Conservation (phyloP, 2,113 vertebrate genomes). For the Myocastor coypus region DNA sequence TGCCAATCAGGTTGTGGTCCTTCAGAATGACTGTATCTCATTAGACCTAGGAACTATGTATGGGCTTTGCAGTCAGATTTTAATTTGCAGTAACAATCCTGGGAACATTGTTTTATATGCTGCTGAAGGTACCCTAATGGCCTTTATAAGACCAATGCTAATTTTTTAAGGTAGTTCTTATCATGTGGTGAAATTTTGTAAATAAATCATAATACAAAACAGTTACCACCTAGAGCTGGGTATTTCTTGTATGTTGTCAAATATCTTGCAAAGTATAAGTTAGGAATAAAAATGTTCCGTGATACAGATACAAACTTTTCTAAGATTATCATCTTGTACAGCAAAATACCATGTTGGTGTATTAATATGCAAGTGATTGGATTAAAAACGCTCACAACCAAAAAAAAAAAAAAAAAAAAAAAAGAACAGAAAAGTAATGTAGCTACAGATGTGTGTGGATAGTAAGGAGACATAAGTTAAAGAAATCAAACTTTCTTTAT, state of each 20-base stretch:
- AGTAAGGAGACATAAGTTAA: background rate
- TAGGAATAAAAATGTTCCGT: constrained; percentile 85
- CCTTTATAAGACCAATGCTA: constrained; percentile 67
- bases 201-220: constrained; percentile 76
- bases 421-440: background rate
- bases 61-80: background rate
- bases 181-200: constrained; percentile 84
- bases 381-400: background rate
- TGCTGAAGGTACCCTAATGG: constrained; percentile 52
- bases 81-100: constrained; percentile 27
- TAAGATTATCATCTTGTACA: constrained; percentile 61
- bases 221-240: constrained; percentile 53
- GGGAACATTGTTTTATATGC: background rate
- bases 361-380: constrained; percentile 43
- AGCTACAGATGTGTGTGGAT: background rate
- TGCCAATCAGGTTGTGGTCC: background rate
- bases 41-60: background rate
- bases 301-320: constrained; percentile 55
- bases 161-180: constrained; percentile 62
- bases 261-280: constrained; percentile 77
- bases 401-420: too few relatives aligned
- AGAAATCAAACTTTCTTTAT: background rate
- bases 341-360: constrained; percentile 42
- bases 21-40: constrained; percentile 36
- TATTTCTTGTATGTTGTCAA: constrained; percentile 86